phyloP scores from a whole-genome alignment of 2,888 invertebrate species.

The Stratiomys singularior region DNA sequence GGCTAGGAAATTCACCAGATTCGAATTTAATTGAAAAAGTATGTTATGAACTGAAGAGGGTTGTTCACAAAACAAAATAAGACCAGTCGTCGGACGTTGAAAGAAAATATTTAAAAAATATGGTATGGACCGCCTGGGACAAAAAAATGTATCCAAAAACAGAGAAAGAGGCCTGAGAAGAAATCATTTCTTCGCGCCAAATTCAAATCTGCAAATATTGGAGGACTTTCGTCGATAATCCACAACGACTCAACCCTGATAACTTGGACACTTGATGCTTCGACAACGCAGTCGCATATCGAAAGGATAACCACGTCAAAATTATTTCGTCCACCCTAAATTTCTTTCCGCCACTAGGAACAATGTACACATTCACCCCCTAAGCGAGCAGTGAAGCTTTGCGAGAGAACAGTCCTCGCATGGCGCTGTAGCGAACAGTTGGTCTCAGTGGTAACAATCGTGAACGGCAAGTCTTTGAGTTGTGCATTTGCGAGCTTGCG shows the following conservation, averaged over 20 bases:
- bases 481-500: constrained; percentile 1
- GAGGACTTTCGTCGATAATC: no score
- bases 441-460: neutral
- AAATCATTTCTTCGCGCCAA: no score
- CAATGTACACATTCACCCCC: constrained; percentile 17
- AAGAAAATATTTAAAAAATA: no score
- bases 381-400: constrained; percentile 21
- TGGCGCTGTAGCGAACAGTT: neutral
- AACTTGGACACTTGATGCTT: neutral
- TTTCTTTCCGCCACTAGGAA: neutral
- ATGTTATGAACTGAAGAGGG: no score
- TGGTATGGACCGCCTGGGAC: no score
- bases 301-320: constrained; percentile 20
- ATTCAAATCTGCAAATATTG: no score
- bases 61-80: no score
- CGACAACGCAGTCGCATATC: constrained; percentile 24
- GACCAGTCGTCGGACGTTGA: no score
- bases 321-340: constrained; percentile 1
- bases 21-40: no score
- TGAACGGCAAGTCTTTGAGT: neutral
- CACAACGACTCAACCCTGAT: constrained; percentile 20
- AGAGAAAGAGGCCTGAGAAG: no score
- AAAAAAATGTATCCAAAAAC: no score
- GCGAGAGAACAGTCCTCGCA: constrained; percentile 33
- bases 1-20: no score